A percentile compares a stretch with the other conserved stretches of the same genome.
Conservation (phyloP, 2,113 vertebrate species). For the Tympanuchus pallidicinctus region DNA sequence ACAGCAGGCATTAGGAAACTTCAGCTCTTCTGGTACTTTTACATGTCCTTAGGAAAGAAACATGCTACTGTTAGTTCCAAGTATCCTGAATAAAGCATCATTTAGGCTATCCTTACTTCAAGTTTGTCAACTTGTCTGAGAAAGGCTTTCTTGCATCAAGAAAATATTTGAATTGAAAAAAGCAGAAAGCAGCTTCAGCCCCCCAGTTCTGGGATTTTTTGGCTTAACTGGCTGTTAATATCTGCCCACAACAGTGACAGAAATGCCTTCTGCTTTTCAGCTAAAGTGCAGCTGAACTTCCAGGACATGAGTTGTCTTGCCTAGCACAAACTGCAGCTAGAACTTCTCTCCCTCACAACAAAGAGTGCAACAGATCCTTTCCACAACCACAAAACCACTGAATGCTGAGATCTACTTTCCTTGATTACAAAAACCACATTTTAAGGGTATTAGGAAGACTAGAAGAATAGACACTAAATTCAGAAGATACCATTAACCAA, state of each 20-base stretch:
- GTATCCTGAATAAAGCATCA: background rate
- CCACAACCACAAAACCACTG: background rate
- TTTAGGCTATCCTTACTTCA: background rate
- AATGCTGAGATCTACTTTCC: background rate
- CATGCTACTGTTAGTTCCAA: background rate
- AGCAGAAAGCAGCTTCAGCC: too few species aligned
- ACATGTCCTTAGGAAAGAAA: constrained; percentile 78
- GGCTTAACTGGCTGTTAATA: too few species aligned
- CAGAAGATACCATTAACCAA: background rate
- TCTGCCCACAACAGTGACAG: too few species aligned
- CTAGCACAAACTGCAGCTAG: background rate
- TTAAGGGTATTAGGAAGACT: background rate
- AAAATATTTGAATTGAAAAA: background rate
- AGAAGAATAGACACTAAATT: background rate
- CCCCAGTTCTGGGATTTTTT: too few species aligned
- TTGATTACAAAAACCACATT: background rate
- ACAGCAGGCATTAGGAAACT: constrained; percentile 91
- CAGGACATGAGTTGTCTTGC: too few species aligned
- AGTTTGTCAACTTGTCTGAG: background rate
- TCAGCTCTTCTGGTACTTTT: constrained; percentile 90
- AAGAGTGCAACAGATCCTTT: background rate
- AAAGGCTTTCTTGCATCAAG: background rate
- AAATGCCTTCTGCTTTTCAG: too few species aligned
- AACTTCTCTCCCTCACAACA: background rate
- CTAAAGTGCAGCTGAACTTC: too few species aligned